Base-by-base conservation (phyloP, 1,140 invertebrate genomes). In the Drosophila virilis region DNA sequence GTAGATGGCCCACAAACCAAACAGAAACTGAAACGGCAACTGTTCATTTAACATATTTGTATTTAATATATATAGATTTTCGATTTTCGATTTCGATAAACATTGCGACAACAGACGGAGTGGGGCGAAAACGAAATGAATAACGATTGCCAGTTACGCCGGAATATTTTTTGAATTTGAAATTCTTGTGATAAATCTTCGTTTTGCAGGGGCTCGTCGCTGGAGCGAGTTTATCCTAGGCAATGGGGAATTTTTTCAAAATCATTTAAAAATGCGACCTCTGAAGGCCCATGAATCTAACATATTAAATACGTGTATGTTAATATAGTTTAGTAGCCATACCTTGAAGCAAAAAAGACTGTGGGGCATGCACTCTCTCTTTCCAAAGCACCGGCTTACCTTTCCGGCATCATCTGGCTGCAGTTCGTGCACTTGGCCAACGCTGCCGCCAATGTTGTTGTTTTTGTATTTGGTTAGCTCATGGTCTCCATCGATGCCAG, bases 281-380 rank as follows among this genome's bases (percentile, higher is more conserved):
- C 22, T 45, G 32, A 28, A 45, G 46, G 22, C 43, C 62, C 59
- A 65, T 61, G 58, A 77, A 80, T 85, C 80, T 85, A 91, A 82
- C 76, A 88, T 91, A 91, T 91, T 90, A 92, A 92, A 92, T 91
- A 92, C 85, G 84, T 91, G 77, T 85, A 89, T 89, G 84, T 86
- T 85, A 85, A 89, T 83, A 89, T 81, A 88, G 85, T 81, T 78
- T 85, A 89, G 76, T 77, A 92, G 86, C 91, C 93, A 93, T 95
- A 96, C 95, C 95, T 96, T 95, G 94, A 95, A 95, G 95, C 95
- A 96, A 93, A 95, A 95, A 93, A 95, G 94, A 94, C 93, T 94
- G 85, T 94, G 94, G 93, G 95, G 95, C 95, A 95, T 95, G 95
- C 95, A 95, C 94, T 93, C 90, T 92, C 93, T 92, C 83, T 93